A percentile compares a stretch with the other conserved stretches of the same genome.
Conservation (phyloP, 2,113 vertebrate genomes). For the Phalacrocorax pelagicus region DNA sequence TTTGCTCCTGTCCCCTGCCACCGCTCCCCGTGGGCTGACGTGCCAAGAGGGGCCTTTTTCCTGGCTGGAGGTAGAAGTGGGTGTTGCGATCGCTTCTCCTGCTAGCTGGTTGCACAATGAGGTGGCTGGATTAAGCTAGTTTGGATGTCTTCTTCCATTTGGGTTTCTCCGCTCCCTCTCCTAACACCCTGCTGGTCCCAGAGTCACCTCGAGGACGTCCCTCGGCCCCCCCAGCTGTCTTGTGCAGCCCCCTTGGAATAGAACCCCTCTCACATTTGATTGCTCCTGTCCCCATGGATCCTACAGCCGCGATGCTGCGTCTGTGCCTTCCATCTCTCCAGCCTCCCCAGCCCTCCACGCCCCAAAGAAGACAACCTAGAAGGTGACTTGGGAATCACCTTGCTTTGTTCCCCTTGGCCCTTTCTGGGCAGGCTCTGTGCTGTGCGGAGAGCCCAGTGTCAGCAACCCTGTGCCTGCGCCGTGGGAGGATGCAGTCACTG, state of each 20-base stretch:
- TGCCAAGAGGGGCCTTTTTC: not conserved
- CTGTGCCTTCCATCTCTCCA: not conserved
- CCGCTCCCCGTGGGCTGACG: rapidly evolving
- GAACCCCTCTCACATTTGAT: not conserved
- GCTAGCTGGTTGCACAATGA: rapidly evolving
- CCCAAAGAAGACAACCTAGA: not conserved
- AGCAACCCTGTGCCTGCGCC: not conserved
- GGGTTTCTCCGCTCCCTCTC: not conserved
- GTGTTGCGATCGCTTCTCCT: rapidly evolving
- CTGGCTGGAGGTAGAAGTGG: not conserved
- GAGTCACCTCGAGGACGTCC: not conserved
- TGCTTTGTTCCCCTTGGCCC: not conserved
- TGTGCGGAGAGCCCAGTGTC: rapidly evolving
- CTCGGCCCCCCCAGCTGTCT: not conserved
- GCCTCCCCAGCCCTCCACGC: not conserved
- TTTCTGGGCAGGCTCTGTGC: not conserved
- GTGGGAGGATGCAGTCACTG: rapidly evolving
- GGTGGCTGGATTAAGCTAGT: not conserved
- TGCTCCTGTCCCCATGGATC: not conserved
- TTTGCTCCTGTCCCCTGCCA: not conserved
- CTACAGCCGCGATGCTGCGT: rapidly evolving
- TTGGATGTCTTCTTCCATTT: not conserved
- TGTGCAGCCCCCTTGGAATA: not conserved
- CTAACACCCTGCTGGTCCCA: not conserved
- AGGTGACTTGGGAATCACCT: not conserved